Conservation (phyloP, 2,888 invertebrate species). For the Falcaria lacertinaria region DNA sequence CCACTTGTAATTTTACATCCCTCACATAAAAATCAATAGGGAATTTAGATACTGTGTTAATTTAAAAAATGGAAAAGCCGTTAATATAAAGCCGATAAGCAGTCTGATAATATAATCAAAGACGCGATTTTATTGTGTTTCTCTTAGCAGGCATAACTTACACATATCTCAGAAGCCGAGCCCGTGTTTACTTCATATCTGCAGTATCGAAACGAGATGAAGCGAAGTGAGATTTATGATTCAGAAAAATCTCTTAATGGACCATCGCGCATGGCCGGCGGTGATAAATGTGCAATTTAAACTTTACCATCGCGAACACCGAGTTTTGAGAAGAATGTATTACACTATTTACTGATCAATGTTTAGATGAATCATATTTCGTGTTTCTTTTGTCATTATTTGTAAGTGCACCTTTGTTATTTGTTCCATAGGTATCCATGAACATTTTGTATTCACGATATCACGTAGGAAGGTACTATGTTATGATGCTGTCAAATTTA, state of each 20-base stretch:
- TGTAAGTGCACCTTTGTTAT: neutral
- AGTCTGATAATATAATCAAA: too few species aligned
- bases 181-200: conserved; percentile 65
- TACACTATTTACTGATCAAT: conserved; percentile 51
- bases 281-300: conserved; percentile 79
- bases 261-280: conserved; percentile 65
- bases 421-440: too few species aligned
- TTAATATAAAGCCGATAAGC: too few species aligned
- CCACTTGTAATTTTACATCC: too few species aligned
- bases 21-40: too few species aligned
- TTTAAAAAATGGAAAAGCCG: too few species aligned
- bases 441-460: too few species aligned
- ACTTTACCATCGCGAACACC: conserved; percentile 73
- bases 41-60: too few species aligned
- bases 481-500: too few species aligned
- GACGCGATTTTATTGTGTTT: too few species aligned
- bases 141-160: conserved; percentile 19
- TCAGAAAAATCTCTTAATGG: conserved; percentile 78
- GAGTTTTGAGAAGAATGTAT: conserved; percentile 73
- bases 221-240: conserved; percentile 77
- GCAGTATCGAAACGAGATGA: conserved; percentile 69
- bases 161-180: conserved; percentile 23
- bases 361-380: conserved; percentile 14
- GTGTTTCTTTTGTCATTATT: neutral
- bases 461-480: too few species aligned